phyloP scores from a whole-genome alignment of 2,113 vertebrate species.

The Lepus europaeus region DNA sequence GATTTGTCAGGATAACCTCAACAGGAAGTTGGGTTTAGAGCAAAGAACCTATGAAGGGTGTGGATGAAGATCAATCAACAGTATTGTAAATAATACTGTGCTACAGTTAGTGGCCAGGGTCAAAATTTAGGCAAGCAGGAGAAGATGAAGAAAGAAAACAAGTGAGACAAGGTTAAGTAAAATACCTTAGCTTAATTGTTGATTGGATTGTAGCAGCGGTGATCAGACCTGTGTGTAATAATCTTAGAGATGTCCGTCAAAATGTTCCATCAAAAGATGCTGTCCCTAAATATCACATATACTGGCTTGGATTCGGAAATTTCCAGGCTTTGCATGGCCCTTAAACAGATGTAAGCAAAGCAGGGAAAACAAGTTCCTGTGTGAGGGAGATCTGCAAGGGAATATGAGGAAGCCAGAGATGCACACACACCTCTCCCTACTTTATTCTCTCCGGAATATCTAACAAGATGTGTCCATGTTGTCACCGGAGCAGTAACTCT shows the following conservation, averaged over 20 bases:
- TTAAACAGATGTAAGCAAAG: background rate
- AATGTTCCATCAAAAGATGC: background rate
- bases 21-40: background rate
- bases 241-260: too few relatives aligned
- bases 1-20: background rate
- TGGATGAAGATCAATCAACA: too few relatives aligned
- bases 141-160: background rate
- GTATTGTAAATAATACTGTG: background rate
- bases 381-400: background rate
- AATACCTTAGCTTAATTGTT: fast-evolving
- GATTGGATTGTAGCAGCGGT: fast-evolving
- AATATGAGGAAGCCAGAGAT: background rate
- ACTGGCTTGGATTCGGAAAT: background rate
- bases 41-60: background rate
- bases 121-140: background rate
- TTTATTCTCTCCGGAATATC: fast-evolving
- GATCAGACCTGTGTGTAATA: fast-evolving
- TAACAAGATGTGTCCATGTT: fast-evolving
- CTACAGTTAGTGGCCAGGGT: background rate
- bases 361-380: background rate
- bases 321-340: background rate
- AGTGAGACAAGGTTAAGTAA: background rate
- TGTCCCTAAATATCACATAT: background rate
- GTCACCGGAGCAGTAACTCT: background rate
- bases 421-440: background rate